Evolutionary conservation across 2,113 vertebrate genomes (phyloP).

Genomic region (Mungos mungo): DNA sequence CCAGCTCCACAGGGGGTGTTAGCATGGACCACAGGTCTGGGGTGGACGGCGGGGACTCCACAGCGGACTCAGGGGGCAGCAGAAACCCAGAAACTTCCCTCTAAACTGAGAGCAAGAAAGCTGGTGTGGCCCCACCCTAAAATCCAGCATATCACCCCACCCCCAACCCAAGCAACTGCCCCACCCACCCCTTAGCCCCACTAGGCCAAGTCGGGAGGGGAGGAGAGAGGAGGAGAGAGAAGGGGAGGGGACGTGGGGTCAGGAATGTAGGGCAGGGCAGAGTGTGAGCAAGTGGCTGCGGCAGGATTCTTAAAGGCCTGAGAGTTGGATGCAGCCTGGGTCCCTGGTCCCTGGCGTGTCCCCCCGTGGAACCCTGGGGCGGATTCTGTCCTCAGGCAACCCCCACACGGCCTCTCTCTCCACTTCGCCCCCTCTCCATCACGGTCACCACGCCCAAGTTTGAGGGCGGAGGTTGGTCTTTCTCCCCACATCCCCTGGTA

Average conservation of each 20-base stretch:
- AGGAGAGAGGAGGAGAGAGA: too few species aligned
- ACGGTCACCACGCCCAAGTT: neutral
- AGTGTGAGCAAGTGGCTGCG: neutral
- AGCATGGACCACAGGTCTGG: neutral
- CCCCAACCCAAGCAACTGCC: constrained; percentile 38
- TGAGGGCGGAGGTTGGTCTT: neutral
- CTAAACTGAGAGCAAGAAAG: neutral
- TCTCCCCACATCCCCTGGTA: neutral
- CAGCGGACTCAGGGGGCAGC: neutral
- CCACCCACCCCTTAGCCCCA: constrained; percentile 22
- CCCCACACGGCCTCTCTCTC: neutral
- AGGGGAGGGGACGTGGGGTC: neutral
- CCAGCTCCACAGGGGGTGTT: accelerated
- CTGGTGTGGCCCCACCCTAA: constrained; percentile 6
- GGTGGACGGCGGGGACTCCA: neutral
- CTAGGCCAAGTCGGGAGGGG: neutral
- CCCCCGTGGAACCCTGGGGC: neutral
- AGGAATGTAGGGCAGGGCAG: constrained; percentile 60
- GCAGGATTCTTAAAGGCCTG: neutral
- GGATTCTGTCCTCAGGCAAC: neutral
- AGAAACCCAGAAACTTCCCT: constrained; percentile 25
- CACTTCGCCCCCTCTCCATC: too few species aligned
- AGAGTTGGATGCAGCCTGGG: neutral
- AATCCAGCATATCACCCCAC: neutral
- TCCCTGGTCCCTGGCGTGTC: neutral